Evolutionary conservation across 2,113 vertebrate species (phyloP), one percentile per base, ranked within the genome.

Genomic region (Carassius carassius): DNA sequence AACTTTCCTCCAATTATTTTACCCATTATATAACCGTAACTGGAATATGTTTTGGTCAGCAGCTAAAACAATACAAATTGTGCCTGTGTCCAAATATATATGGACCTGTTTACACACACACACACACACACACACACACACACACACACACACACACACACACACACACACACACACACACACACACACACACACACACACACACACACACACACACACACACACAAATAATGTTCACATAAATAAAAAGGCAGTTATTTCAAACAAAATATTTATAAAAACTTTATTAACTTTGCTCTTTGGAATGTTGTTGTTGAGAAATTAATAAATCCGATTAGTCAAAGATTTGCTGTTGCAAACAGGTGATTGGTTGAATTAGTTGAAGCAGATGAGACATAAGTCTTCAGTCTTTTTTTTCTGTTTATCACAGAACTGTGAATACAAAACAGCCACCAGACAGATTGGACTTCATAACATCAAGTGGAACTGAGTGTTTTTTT

Each of bases 271-370:
- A n/a, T 81, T 70, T 32, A 81, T 47, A 65, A 67, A 74, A 62
- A 60, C 62, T 81, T 87, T 84, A 87, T 84, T 87, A 49, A 37
- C 74, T 87, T 44, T 63, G 32, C 49, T 84, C 78, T 87, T 84
- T 87, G 86, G 86, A 84, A 76, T 84, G 77, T 81, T 84, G 77
- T 81, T 58, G 41, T 54, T 75, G 37, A 62, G 44, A 54, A 29
- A 62, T 17, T 35, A 13, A 19, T 41, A 41, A 62, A 76, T 54
- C n/a, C 0, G 44, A 47, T 65, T 77, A 25, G 25, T 51, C 44
- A 73, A n/a, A n/a, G 23, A 79, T 69, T 63, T 67, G 63, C 29
- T 82, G 51, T 25, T 29, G n/a, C 25, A 54, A 47, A 75, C n/a
- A 10, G 17, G 13, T 23, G 13, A 54, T 76, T 76, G 74, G 23